phyloP scores from a whole-genome alignment of 2,888 invertebrate genomes.

The Conus canariensis region DNA sequence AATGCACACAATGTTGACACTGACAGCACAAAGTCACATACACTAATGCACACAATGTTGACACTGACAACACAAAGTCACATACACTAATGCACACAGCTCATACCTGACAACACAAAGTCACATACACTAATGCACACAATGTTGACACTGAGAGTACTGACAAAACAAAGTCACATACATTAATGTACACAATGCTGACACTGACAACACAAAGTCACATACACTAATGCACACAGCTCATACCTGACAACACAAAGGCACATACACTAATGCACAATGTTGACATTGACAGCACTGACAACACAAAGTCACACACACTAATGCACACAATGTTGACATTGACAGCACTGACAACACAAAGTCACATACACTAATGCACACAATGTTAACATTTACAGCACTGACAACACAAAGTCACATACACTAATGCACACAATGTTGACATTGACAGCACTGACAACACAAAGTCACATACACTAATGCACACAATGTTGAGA shows the following conservation, averaged over 20 bases:
- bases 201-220: background rate
- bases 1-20: background rate
- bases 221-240: background rate
- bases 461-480: slow-evolving; percentile 83
- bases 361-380: background rate
- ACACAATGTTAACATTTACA: background rate
- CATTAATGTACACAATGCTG: too few relatives aligned
- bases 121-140: background rate
- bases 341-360: too few relatives aligned
- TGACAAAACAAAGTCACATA: too few relatives aligned
- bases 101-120: background rate
- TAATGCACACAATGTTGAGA: slow-evolving; percentile 37
- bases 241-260: slow-evolving; percentile 78
- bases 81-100: background rate
- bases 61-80: background rate
- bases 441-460: background rate
- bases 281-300: too few relatives aligned
- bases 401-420: background rate
- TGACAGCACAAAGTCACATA: slow-evolving; percentile 83
- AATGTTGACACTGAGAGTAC: too few relatives aligned
- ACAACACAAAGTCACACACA: background rate
- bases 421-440: background rate
- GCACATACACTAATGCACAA: slow-evolving; percentile 81
- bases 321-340: too few relatives aligned
- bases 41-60: background rate